Evolutionary conservation across 2,113 vertebrate genomes (phyloP).

Genomic region (Proteles cristata): DNA sequence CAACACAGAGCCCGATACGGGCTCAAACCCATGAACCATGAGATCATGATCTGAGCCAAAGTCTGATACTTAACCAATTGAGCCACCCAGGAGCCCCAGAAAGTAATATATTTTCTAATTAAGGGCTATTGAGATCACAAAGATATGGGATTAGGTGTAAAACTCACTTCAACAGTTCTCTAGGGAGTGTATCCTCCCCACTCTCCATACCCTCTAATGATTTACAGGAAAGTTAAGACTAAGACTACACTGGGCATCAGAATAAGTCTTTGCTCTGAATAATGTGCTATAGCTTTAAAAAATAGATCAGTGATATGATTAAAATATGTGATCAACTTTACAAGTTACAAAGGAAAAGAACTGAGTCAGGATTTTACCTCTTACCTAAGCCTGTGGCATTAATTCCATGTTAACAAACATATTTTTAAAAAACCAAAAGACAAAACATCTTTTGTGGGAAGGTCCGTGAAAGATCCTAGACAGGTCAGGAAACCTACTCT

Average conservation of each 20-base stretch:
- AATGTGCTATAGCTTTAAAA: background rate
- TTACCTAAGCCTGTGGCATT: background rate
- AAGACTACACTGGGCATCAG: background rate
- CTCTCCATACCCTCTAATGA: background rate
- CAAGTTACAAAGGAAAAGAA: background rate
- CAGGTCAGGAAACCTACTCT: background rate
- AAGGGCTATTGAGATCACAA: background rate
- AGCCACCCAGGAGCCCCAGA: background rate
- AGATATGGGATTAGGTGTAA: background rate
- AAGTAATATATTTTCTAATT: background rate
- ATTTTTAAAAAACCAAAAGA: too few species aligned
- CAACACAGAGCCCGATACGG: too few species aligned
- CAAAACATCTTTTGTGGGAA: background rate
- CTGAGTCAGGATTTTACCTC: background rate
- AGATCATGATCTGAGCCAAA: too few species aligned
- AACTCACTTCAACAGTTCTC: background rate
- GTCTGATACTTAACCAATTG: too few species aligned
- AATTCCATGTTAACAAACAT: background rate
- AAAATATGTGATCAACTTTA: constrained; percentile 42
- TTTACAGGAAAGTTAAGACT: constrained; percentile 4
- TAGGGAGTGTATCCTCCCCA: background rate
- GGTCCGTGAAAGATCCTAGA: background rate
- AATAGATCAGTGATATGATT: background rate
- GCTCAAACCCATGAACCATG: too few species aligned
- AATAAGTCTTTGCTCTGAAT: background rate